Evolutionary conservation across 2,888 invertebrate species (phyloP).

Genomic region (Caenorhabditis drosophilae): DNA sequence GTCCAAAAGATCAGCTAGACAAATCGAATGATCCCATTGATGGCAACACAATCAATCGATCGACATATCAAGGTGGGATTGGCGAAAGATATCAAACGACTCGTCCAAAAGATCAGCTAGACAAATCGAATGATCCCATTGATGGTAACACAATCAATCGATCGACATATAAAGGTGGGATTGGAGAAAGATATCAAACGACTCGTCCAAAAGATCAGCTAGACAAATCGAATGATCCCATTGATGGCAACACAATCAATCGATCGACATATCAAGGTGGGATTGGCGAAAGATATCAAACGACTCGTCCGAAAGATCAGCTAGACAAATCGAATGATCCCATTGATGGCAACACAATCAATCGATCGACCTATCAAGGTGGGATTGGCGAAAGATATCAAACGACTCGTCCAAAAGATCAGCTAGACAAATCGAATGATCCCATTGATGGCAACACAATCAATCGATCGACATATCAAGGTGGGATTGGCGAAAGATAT

Average conservation of each 20-base stretch:
- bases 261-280: conserved; percentile 13
- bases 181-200: conserved; percentile 8
- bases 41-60: conserved; percentile 9
- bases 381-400: conserved; percentile 9
- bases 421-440: conserved; percentile 8
- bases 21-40: conserved; percentile 8
- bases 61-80: conserved; percentile 11
- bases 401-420: conserved; percentile 10
- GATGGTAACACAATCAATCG: conserved; percentile 12
- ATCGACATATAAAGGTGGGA: conserved; percentile 11
- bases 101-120: conserved; percentile 9
- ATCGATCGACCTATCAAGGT: conserved; percentile 13
- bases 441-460: conserved; percentile 9
- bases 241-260: conserved; percentile 10
- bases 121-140: conserved; percentile 6
- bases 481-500: conserved; percentile 11
- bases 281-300: conserved; percentile 7
- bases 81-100: conserved; percentile 8
- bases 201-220: conserved; percentile 8
- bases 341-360: conserved; percentile 10
- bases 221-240: conserved; percentile 7
- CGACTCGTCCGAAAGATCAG: conserved; percentile 9
- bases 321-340: conserved; percentile 10
- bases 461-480: conserved; percentile 15
- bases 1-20: conserved; percentile 12